A percentile compares a stretch with the other conserved stretches of the same genome.
Conservation (phyloP, 2,113 vertebrate genomes). For the Poecile atricapillus region DNA sequence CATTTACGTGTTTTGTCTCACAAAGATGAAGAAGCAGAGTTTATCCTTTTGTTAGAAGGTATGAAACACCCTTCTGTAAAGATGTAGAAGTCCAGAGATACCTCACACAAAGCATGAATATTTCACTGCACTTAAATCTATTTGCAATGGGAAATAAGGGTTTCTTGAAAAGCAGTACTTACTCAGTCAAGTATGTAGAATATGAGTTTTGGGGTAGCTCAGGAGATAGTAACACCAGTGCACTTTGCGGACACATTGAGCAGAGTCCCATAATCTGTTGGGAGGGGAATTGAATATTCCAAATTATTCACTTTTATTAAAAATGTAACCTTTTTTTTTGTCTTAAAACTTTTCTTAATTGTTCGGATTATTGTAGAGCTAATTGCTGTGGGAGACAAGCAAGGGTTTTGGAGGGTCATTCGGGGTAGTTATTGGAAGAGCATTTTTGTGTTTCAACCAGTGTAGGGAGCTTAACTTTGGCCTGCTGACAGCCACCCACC, state of each 20-base stretch:
- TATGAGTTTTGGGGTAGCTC: neutral
- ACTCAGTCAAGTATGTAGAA: neutral
- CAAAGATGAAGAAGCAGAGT: neutral
- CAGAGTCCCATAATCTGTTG: neutral
- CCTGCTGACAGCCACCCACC: neutral
- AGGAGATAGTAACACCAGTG: neutral
- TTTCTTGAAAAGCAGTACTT: neutral
- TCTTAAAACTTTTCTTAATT: neutral
- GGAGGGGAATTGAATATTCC: neutral
- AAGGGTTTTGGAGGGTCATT: neutral
- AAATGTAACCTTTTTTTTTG: neutral
- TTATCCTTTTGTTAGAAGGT: neutral
- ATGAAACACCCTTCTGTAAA: neutral
- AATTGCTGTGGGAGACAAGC: neutral
- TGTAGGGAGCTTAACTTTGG: rapidly evolving
- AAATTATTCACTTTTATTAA: neutral
- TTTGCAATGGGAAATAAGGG: neutral
- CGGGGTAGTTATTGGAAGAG: rapidly evolving
- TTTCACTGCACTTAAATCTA: neutral
- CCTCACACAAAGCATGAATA: neutral
- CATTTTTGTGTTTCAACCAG: neutral
- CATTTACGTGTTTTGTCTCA: neutral
- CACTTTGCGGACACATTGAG: neutral
- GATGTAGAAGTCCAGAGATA: neutral
- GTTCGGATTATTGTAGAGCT: neutral